phyloP scores from a whole-genome alignment of 2,113 vertebrate genomes.

The Sinocyclocheilus maitianheensis region DNA sequence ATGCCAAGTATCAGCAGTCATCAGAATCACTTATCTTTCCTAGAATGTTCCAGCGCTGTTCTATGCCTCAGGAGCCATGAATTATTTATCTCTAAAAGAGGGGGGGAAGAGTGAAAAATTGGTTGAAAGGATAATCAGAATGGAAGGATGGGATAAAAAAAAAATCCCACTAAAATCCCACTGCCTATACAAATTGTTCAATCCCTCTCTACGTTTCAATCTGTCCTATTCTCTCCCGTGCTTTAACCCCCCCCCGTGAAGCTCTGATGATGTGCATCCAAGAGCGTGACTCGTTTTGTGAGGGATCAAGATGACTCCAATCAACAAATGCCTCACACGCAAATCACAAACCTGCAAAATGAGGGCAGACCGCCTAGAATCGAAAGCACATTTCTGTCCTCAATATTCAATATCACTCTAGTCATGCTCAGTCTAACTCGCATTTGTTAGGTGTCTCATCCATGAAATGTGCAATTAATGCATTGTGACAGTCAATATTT shows the following conservation, averaged over 20 bases:
- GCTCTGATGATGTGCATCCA: neutral
- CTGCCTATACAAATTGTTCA: constrained; percentile 12
- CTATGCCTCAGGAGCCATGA: constrained; percentile 52
- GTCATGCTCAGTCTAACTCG: constrained; percentile 45
- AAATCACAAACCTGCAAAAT: constrained; percentile 16
- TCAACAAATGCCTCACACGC: neutral
- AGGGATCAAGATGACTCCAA: constrained; percentile 13
- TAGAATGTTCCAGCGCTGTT: constrained; percentile 47
- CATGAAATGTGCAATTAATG: constrained; percentile 50
- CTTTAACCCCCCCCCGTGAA: neutral
- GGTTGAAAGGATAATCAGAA: constrained; percentile 58
- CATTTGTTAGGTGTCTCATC: constrained; percentile 44
- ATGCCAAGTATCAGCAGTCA: constrained; percentile 42
- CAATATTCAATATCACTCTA: constrained; percentile 12
- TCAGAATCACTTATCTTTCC: constrained; percentile 55
- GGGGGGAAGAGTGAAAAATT: constrained; percentile 48
- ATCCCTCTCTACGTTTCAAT: constrained; percentile 13
- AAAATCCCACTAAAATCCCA: constrained; percentile 40
- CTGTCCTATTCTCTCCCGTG: constrained; percentile 2
- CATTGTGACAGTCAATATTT: constrained; percentile 28
- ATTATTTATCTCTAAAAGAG: constrained; percentile 65
- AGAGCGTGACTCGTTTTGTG: neutral
- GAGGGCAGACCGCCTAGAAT: constrained; percentile 34
- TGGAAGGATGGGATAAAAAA: constrained; percentile 33
- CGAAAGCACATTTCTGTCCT: constrained; percentile 19